Evolutionary conservation across 2,888 invertebrate genomes (phyloP).

Genomic region (Hirtodrosophila confusa): DNA sequence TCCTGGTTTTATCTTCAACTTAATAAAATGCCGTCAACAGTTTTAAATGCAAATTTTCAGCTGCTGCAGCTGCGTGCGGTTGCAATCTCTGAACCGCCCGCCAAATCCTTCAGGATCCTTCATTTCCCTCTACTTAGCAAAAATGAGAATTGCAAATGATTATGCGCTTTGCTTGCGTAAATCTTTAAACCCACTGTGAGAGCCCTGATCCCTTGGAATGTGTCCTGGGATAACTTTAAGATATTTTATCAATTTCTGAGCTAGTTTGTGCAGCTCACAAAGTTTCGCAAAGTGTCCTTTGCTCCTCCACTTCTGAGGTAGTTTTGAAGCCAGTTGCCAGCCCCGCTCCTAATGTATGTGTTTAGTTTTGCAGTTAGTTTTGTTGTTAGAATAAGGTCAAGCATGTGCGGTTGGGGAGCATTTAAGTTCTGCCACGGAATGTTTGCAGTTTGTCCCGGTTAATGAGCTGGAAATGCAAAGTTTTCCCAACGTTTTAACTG

Average conservation of each 20-base stretch:
- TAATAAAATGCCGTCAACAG: slow-evolving; percentile 80
- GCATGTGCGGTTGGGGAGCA: slow-evolving; percentile 37
- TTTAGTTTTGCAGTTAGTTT: slow-evolving; percentile 45
- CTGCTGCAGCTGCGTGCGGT: slow-evolving; percentile 59
- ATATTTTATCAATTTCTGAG: slow-evolving; percentile 74
- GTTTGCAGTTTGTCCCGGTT: slow-evolving; percentile 66
- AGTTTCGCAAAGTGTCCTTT: slow-evolving; percentile 44
- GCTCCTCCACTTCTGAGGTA: slow-evolving; percentile 19
- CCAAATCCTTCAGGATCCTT: background rate
- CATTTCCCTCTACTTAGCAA: slow-evolving; percentile 48
- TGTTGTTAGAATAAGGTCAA: slow-evolving; percentile 62
- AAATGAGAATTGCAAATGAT: slow-evolving; percentile 78
- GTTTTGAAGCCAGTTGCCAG: slow-evolving; percentile 25
- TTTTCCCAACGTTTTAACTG: slow-evolving; percentile 42
- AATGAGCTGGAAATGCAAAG: slow-evolving; percentile 74
- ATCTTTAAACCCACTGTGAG: slow-evolving; percentile 50
- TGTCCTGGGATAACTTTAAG: slow-evolving; percentile 62
- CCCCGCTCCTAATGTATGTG: slow-evolving; percentile 37
- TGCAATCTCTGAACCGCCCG: slow-evolving; percentile 34
- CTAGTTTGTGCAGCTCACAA: slow-evolving; percentile 63
- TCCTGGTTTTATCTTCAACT: slow-evolving; percentile 80
- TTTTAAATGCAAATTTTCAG: slow-evolving; percentile 80
- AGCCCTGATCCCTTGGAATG: slow-evolving; percentile 30
- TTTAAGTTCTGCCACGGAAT: slow-evolving; percentile 16
- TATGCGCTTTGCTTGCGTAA: slow-evolving; percentile 63